These are phyloP conservation scores for Aelia acuminata DNA, from an alignment of 2,888 invertebrate species.

Conservation along the genomic window DNA sequence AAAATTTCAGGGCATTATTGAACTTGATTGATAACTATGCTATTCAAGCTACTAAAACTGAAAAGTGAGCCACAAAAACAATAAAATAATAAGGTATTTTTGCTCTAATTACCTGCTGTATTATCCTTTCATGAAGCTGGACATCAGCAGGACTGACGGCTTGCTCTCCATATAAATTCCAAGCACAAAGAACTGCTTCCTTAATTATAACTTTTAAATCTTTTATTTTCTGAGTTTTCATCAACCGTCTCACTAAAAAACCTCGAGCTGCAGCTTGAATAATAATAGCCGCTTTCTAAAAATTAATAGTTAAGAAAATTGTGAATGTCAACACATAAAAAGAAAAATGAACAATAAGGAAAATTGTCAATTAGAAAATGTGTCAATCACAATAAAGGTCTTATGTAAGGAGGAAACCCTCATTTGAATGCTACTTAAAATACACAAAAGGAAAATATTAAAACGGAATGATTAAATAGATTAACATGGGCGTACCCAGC, in stretches of 20 bases:
- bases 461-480: too few species aligned
- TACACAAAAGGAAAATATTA: too few species aligned
- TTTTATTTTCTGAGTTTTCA: constrained; percentile 86
- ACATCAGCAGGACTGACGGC: constrained; percentile 73
- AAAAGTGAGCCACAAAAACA: neutral
- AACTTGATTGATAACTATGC: neutral
- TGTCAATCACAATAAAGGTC: neutral
- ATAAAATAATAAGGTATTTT: neutral
- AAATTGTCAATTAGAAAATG: too few species aligned
- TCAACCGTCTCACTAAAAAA: constrained; percentile 84
- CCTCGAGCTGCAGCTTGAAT: constrained; percentile 82
- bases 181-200: constrained; percentile 83
- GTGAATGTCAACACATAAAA: neutral
- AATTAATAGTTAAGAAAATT: neutral
- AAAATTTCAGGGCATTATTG: neutral
- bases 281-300: constrained; percentile 74
- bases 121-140: constrained; percentile 65
- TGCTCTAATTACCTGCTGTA: constrained; percentile 65
- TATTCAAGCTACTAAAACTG: neutral
- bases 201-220: constrained; percentile 83
- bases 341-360: too few species aligned
- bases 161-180: constrained; percentile 79
- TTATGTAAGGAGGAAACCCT: neutral
- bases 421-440: neutral
- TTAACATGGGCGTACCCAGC: too few species aligned